Percentiles rank a stretch among this genome's conserved stretches.
Evolutionary conservation across 2,888 invertebrate genomes (phyloP).

Genomic region (Andrena chrysosceles): DNA sequence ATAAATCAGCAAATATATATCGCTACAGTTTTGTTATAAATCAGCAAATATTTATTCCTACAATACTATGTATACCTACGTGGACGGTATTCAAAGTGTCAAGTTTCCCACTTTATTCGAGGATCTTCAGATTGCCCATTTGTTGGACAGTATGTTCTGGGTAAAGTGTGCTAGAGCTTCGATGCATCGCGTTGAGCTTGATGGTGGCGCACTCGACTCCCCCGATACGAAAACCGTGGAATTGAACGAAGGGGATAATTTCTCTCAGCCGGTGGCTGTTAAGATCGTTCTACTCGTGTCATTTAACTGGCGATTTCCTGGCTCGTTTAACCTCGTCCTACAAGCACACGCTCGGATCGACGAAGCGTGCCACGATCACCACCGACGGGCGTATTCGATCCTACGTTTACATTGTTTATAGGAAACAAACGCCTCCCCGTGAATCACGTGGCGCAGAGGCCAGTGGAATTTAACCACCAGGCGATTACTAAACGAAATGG

Average conservation of each 20-base stretch:
- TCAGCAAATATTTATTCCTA: no score
- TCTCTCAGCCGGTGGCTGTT: slow-evolving; percentile 18
- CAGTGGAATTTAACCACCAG: not conserved
- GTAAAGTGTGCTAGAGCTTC: not conserved
- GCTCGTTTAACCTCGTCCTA: slow-evolving; percentile 32
- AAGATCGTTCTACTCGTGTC: slow-evolving; percentile 26
- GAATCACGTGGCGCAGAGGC: not conserved
- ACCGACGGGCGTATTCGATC: not conserved
- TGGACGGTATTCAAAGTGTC: no score
- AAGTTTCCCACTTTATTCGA: no score
- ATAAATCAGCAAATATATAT: no score
- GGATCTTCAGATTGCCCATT: no score
- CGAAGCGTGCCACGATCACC: slow-evolving; percentile 1
- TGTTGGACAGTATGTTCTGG: no score
- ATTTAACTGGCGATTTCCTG: slow-evolving; percentile 49
- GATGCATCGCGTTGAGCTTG: no score
- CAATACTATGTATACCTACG: no score
- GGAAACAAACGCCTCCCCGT: not conserved
- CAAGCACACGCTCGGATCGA: slow-evolving; percentile 11
- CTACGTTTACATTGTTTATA: not conserved
- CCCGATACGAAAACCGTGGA: not conserved
- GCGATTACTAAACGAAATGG: slow-evolving; percentile 6
- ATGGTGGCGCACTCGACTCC: not conserved
- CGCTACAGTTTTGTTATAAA: no score
- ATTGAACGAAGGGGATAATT: slow-evolving; percentile 42